Conservation (phyloP, 2,113 vertebrate genomes). For the Ranitomeya variabilis region DNA sequence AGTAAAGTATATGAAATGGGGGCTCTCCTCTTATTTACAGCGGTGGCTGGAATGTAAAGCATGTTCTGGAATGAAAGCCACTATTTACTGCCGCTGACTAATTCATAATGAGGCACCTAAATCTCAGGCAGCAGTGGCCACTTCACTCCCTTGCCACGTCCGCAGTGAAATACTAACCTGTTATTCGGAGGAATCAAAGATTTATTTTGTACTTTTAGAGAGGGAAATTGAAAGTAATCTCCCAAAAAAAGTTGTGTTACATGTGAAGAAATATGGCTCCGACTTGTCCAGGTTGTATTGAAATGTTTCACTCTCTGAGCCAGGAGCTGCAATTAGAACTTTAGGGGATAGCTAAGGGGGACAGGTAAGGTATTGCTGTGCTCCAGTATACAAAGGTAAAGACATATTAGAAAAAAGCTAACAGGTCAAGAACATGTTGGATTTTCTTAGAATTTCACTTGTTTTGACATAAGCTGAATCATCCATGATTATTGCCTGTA, state of each 20-base stretch:
- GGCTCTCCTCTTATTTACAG: neutral
- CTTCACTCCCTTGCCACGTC: neutral
- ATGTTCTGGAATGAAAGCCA: conserved; percentile 4
- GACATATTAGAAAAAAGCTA: neutral
- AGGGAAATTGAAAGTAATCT: neutral
- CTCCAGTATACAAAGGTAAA: neutral
- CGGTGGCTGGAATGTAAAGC: conserved; percentile 4
- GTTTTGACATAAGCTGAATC: neutral
- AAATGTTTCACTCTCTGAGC: neutral
- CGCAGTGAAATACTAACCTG: neutral
- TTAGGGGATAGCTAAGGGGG: neutral
- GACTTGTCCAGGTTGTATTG: neutral
- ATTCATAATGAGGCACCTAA: neutral
- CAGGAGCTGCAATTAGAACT: neutral
- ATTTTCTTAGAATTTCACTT: neutral
- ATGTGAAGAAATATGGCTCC: neutral
- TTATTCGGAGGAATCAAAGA: neutral
- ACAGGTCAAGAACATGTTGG: neutral
- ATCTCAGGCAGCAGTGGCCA: neutral
- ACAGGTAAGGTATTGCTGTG: neutral
- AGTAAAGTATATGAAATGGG: neutral
- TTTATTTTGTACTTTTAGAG: neutral
- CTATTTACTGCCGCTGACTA: conserved; percentile 17
- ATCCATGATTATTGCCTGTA: neutral
- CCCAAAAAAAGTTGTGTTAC: neutral